These are phyloP conservation scores for Cheumatopsyche charites DNA, from an alignment of 1,140 invertebrate species.

Conservation along the genomic window DNA sequence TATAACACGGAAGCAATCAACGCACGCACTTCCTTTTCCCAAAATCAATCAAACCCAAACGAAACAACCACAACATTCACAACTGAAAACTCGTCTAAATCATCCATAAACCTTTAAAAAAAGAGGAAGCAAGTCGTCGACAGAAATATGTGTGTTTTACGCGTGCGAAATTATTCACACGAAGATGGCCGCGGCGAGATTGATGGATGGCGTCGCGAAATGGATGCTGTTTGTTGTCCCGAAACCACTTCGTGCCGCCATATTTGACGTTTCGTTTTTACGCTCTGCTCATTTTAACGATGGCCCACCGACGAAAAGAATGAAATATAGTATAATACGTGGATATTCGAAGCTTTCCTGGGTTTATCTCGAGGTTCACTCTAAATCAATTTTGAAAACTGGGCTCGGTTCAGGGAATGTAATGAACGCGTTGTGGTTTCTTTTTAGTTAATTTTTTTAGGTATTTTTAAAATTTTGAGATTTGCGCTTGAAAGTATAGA, in stretches of 20 bases:
- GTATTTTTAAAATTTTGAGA: no score
- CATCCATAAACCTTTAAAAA: not conserved
- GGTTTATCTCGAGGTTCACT: constrained; percentile 9
- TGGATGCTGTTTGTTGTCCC: constrained; percentile 7
- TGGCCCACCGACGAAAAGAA: not conserved
- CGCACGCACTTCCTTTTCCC: no score
- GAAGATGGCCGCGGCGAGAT: not conserved
- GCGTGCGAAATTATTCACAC: constrained; percentile 10
- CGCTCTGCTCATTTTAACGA: constrained; percentile 24
- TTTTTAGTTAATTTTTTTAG: no score
- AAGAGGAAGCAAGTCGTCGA: no score
- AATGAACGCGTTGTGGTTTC: no score
- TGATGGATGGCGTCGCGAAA: constrained; percentile 17
- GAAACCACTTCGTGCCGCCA: constrained; percentile 18
- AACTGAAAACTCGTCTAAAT: no score
- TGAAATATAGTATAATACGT: not conserved
- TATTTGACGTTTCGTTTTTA: constrained; percentile 24
- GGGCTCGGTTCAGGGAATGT: no score
- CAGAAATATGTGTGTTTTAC: not conserved
- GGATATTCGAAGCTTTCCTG: no score
- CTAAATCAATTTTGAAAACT: constrained; percentile 17
- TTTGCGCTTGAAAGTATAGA: no score
- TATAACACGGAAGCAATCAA: no score
- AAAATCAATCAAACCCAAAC: no score
- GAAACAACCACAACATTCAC: no score